These are phyloP conservation scores for Cephus runcator DNA, from an alignment of 2,888 invertebrate genomes.

Conservation along the genomic window DNA sequence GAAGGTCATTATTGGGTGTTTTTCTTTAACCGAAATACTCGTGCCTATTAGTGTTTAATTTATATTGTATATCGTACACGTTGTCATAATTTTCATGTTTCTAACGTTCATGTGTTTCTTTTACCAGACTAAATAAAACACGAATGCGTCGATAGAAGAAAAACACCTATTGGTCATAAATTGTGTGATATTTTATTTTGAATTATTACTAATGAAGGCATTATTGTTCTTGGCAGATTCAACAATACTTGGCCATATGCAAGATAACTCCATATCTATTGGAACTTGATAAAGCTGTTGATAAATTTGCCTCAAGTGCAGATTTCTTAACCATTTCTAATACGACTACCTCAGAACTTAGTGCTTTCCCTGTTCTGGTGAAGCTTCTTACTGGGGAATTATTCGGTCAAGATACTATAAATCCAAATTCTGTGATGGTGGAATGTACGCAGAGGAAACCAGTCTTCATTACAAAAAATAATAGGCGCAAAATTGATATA, in stretches of 20 bases:
- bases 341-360: slow-evolving; percentile 24
- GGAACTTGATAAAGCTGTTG: slow-evolving; percentile 39
- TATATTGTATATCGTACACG: too few relatives aligned
- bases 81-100: too few relatives aligned
- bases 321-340: slow-evolving; percentile 33
- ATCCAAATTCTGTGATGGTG: slow-evolving; percentile 37
- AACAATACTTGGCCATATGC: slow-evolving; percentile 44
- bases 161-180: background rate
- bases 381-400: slow-evolving; percentile 52
- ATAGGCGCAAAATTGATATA: slow-evolving; percentile 34
- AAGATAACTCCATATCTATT: slow-evolving; percentile 42
- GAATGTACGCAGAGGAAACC: slow-evolving; percentile 46
- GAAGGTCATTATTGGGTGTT: slow-evolving; percentile 32
- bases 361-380: slow-evolving; percentile 36
- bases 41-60: too few relatives aligned
- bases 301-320: slow-evolving; percentile 36
- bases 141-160: background rate
- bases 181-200: background rate
- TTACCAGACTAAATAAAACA: too few relatives aligned
- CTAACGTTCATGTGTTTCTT: too few relatives aligned
- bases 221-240: slow-evolving; percentile 37
- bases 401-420: slow-evolving; percentile 36
- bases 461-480: slow-evolving; percentile 49
- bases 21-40: background rate
- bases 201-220: background rate